Evolutionary conservation across 2,797 vertebrate species (phyloP).

Genomic region (Xiphophorus birchmanni): DNA sequence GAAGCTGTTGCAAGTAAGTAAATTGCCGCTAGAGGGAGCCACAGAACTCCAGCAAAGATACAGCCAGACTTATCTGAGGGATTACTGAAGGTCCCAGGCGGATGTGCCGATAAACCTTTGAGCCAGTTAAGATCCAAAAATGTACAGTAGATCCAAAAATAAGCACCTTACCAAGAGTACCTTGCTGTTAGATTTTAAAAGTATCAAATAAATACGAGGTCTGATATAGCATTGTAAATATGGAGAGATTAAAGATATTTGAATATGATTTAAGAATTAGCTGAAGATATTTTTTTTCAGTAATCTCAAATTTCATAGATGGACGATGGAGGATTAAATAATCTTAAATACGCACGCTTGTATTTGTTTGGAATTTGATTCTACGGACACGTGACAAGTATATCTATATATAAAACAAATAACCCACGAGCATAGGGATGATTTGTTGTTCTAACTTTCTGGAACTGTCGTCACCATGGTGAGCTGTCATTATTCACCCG

Average conservation of each 20-base stretch:
- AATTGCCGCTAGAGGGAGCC: constrained; percentile 67
- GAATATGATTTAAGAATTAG: neutral
- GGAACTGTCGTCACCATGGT: constrained; percentile 73
- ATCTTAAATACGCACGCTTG: neutral
- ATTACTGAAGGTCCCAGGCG: neutral
- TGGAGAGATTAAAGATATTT: neutral
- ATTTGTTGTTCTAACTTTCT: constrained; percentile 56
- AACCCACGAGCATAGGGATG: constrained; percentile 22
- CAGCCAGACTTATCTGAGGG: neutral
- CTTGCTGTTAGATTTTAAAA: neutral
- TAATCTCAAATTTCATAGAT: neutral
- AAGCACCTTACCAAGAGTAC: neutral
- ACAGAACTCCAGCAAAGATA: constrained; percentile 7
- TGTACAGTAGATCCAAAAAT: neutral
- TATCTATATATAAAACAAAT: constrained; percentile 22
- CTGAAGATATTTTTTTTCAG: neutral
- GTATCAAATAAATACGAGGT: neutral
- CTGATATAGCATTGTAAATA: neutral
- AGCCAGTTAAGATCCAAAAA: constrained; percentile 1
- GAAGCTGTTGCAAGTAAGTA: constrained; percentile 18
- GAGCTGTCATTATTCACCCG: constrained; percentile 66
- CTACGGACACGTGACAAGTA: neutral
- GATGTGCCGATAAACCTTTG: constrained; percentile 5
- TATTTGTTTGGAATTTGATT: constrained; percentile 1
- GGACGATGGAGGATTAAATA: neutral